phyloP scores from a whole-genome alignment of 2,113 vertebrate genomes.

The Melanerpes formicivorus region DNA sequence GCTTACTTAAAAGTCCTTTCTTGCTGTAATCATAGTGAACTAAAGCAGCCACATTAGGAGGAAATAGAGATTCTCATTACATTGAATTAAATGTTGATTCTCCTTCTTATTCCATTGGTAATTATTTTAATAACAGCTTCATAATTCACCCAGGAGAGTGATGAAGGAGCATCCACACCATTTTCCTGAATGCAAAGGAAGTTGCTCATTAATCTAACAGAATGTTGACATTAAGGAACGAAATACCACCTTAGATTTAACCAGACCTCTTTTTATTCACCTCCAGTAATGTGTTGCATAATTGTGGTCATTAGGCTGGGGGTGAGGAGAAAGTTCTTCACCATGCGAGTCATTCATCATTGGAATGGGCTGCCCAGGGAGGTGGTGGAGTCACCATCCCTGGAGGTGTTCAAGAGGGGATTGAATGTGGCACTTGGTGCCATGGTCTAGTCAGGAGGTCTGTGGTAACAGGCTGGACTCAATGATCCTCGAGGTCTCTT shows the following conservation, averaged over 20 bases:
- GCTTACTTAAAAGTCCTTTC: not conserved
- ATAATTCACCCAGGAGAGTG: not conserved
- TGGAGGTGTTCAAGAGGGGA: too few species aligned
- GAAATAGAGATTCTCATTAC: conserved; percentile 30
- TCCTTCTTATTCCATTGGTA: conserved; percentile 20
- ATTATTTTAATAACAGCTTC: conserved; percentile 46
- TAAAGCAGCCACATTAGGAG: conserved; percentile 23
- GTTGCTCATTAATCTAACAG: conserved; percentile 22
- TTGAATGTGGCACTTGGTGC: too few species aligned
- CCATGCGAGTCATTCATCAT: too few species aligned
- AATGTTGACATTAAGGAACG: conserved; percentile 23
- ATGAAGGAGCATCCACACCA: not conserved
- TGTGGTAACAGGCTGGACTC: too few species aligned
- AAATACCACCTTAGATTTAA: not conserved
- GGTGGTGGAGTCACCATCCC: too few species aligned
- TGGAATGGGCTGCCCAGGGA: too few species aligned
- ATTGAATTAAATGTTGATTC: conserved; percentile 38
- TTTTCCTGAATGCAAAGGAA: not conserved
- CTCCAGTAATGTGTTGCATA: not conserved
- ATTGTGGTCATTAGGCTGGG: not conserved
- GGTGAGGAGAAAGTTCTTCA: too few species aligned
- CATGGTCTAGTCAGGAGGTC: too few species aligned
- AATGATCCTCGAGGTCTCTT: too few species aligned
- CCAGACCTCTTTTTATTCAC: not conserved
- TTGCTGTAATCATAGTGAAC: not conserved